Percentiles rank a stretch among this genome's conserved stretches.
These are phyloP conservation scores for Salminus brasiliensis DNA, from an alignment of 2,113 vertebrate species.

Conservation along the genomic window DNA sequence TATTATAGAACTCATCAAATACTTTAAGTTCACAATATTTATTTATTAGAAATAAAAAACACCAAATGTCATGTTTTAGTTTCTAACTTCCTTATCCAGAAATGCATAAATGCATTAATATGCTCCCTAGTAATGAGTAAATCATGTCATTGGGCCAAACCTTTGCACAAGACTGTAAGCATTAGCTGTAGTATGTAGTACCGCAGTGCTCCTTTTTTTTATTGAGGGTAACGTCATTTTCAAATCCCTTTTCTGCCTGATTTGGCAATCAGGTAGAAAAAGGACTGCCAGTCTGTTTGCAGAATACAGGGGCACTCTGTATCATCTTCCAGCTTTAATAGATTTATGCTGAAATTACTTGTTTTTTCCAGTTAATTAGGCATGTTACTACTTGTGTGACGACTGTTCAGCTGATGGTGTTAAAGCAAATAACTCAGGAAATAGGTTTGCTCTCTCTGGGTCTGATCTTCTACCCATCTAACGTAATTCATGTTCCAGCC, in stretches of 20 bases:
- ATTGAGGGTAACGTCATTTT: neutral
- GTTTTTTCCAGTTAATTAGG: neutral
- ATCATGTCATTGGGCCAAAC: no score
- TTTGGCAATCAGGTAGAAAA: neutral
- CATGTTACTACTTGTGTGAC: neutral
- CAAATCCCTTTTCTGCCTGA: neutral
- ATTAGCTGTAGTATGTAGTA: neutral
- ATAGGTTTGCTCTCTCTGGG: neutral
- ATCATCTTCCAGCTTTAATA: neutral
- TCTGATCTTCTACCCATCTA: neutral
- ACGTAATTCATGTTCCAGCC: neutral
- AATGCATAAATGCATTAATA: no score
- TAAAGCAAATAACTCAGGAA: neutral
- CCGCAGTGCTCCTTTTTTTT: neutral
- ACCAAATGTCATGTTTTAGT: no score
- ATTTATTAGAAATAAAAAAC: no score
- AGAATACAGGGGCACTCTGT: neutral
- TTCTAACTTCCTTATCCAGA: no score
- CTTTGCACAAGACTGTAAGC: no score
- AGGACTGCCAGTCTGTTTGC: neutral
- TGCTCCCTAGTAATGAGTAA: no score
- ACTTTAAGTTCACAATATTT: no score
- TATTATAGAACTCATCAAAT: no score
- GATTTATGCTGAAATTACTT: neutral
- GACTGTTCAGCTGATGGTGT: neutral